Base-by-base conservation (phyloP, 2,797 vertebrate genomes). In the Cuculus canorus region DNA sequence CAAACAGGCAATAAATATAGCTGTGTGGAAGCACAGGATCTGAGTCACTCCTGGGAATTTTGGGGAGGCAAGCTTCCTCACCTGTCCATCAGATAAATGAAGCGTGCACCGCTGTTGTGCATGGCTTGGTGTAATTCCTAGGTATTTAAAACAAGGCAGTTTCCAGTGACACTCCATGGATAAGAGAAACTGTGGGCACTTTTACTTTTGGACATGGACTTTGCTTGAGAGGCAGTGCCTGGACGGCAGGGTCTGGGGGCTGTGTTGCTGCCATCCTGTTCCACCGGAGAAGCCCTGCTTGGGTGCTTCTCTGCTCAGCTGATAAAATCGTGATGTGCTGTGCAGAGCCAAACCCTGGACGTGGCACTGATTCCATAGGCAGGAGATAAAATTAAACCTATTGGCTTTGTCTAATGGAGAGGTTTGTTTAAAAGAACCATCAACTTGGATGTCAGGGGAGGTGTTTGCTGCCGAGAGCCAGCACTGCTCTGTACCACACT, bases 361-460 rank as follows among this genome's bases (percentile, higher is more conserved):
- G 6, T 4, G 8, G 60, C 2, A 0, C 27, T 8, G n/a, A 5
- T 43, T 16, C 59, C 16, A 1, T 5, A 45, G 45, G 60, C 10
- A 25, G 25, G 11, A 9, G 52, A 7, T 30, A 13, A 50, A 13
- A 19, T 41, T 32, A 13, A 23, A 27, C 18, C 35, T 9, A 50
- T 22, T 27, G 22, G 53, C 45, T 43, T 11, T 17, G 25, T 22
- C 7, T 45, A 25, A 15, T 3, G 19, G 43, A 52, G 32, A 25
- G 14, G 6, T 32, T 52, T 33, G 30, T 50, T 43, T 17, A 21
- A 43, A 66, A 48, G 13, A 50, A 24, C 8, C 32, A 22, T 9
- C 35, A 27, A 5, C 37, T 22, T 37, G 54, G 27, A 1, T 37
- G n/a, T 15, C 14, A 6, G 54, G 47, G 28, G 32, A 37, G 37